A percentile compares a stretch with the other conserved stretches of the same genome.
These are phyloP conservation scores for Dastarcus helophoroides DNA, from an alignment of 2,888 invertebrate species.

Conservation along the genomic window DNA sequence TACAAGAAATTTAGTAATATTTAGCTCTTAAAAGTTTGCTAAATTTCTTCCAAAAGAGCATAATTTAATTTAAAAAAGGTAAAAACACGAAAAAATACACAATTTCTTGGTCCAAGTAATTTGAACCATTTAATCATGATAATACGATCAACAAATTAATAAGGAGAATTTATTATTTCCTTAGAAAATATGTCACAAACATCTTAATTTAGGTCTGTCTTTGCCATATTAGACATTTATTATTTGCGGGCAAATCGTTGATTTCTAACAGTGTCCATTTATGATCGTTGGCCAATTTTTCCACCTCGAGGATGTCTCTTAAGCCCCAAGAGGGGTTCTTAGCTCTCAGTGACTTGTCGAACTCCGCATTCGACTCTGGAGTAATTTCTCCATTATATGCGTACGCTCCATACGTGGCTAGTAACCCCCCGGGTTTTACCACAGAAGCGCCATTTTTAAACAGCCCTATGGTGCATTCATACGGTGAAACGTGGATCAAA, in stretches of 20 bases:
- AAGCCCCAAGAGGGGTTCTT: conserved; percentile 70
- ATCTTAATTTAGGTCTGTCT: too few species aligned
- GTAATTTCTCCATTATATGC: conserved; percentile 63
- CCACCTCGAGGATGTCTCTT: conserved; percentile 60
- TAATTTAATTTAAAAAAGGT: too few species aligned
- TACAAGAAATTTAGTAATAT: too few species aligned
- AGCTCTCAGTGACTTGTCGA: conserved; percentile 53
- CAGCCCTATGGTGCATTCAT: conserved; percentile 59
- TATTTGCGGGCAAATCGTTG: conserved; percentile 79
- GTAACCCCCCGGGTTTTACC: conserved; percentile 55
- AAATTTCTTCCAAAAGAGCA: too few species aligned
- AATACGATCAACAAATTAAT: too few species aligned
- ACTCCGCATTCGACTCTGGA: conserved; percentile 74
- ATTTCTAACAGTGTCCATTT: conserved; percentile 49
- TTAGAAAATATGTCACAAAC: too few species aligned
- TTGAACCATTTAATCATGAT: too few species aligned
- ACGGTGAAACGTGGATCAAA: conserved; percentile 79
- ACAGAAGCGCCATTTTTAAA: conserved; percentile 59
- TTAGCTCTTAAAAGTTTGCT: too few species aligned
- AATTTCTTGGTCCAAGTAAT: too few species aligned
- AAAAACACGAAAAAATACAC: too few species aligned
- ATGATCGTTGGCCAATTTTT: conserved; percentile 46
- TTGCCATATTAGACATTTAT: conserved; percentile 70
- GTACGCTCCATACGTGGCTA: conserved; percentile 83
- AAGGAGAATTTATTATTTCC: too few species aligned